A percentile compares a stretch with the other conserved stretches of the same genome.
phyloP scores from a whole-genome alignment of 2,113 vertebrate genomes.

The Hiodon tergisus region DNA sequence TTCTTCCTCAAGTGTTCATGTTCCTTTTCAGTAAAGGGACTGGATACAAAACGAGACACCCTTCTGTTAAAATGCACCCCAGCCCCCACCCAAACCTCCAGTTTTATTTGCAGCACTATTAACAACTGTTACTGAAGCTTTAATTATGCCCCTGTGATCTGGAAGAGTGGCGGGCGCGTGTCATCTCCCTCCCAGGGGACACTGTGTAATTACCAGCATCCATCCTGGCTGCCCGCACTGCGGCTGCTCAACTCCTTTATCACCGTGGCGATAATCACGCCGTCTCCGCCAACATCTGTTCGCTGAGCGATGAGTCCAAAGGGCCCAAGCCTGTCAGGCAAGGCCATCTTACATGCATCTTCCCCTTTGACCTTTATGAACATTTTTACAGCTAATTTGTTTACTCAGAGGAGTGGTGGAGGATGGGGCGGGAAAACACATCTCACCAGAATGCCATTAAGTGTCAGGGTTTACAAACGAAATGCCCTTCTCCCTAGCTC shows the following conservation, averaged over 20 bases:
- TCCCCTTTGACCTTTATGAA: conserved; percentile 83
- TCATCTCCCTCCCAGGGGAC: conserved; percentile 94
- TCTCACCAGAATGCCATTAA: conserved; percentile 69
- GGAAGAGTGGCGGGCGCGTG: conserved; percentile 87
- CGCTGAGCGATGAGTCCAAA: conserved; percentile 76
- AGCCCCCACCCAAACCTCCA: conserved; percentile 31
- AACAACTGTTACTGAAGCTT: conserved; percentile 97
- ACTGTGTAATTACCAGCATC: conserved; percentile 98
- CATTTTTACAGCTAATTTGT: conserved; percentile 85
- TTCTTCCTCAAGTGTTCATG: conserved; percentile 32
- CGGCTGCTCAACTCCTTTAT: conserved; percentile 77
- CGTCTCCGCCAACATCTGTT: conserved; percentile 92
- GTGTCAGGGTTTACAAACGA: conserved; percentile 67
- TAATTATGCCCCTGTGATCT: conserved; percentile 96
- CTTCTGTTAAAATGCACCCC: conserved; percentile 63
- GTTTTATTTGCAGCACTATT: conserved; percentile 94
- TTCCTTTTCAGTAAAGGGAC: conserved; percentile 43
- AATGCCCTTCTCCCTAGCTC: conserved; percentile 50
- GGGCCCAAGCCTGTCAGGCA: conserved; percentile 85
- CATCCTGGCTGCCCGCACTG: conserved; percentile 81
- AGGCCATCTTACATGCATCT: conserved; percentile 73
- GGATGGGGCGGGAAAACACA: conserved; percentile 51
- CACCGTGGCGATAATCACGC: conserved; percentile 92
- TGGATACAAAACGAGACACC: conserved; percentile 13
- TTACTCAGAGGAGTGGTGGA: conserved; percentile 62